phyloP scores from a whole-genome alignment of 30 jellyfish, hydroid and myxozoan species.

The Aurelia sp. region DNA sequence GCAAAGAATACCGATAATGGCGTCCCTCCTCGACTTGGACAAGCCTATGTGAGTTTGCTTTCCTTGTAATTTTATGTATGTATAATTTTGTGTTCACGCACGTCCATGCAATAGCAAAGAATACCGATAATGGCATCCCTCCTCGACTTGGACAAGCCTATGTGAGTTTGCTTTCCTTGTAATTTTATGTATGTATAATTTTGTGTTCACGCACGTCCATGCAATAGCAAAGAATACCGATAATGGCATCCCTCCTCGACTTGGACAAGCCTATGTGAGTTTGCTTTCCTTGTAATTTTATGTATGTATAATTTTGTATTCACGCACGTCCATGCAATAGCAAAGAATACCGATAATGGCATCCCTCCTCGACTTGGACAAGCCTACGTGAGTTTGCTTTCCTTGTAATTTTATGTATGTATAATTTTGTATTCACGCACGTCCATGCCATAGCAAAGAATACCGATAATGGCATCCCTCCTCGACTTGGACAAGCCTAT shows the following conservation, averaged over 20 bases:
- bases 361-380: slow-evolving; percentile 86
- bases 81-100: no score
- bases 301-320: background rate
- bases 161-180: slow-evolving; percentile 21
- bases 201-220: no score
- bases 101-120: no score
- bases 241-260: slow-evolving; percentile 84
- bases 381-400: slow-evolving; percentile 51
- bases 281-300: background rate
- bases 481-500: slow-evolving; percentile 82
- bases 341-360: no score
- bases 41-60: slow-evolving; percentile 58
- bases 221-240: no score
- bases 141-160: slow-evolving; percentile 85
- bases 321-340: no score
- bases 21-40: slow-evolving; percentile 84
- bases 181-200: background rate
- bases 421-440: no score
- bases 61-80: background rate
- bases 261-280: slow-evolving; percentile 80
- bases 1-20: no score
- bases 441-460: no score
- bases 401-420: background rate
- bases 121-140: slow-evolving; percentile 89
- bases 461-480: slow-evolving; percentile 90